Percentiles rank a stretch among this genome's conserved stretches.
These are phyloP conservation scores for Thera obeliscata DNA, from an alignment of 2,888 invertebrate species.

Conservation along the genomic window DNA sequence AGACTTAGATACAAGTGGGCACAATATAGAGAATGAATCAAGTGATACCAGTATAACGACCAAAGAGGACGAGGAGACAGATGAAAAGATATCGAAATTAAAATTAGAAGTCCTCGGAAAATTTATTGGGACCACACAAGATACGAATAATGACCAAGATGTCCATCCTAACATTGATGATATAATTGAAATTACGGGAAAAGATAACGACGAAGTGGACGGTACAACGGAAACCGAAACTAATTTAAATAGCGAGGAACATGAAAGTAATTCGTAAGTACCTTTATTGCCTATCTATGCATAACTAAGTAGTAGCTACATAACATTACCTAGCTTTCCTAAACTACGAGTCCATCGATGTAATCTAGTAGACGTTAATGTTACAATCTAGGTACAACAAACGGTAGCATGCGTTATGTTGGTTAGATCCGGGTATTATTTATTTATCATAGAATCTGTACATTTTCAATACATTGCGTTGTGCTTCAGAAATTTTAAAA, in stretches of 20 bases:
- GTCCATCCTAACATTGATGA: slow-evolving; percentile 24
- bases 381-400: no score
- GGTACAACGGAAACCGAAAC: slow-evolving; percentile 15
- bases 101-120: slow-evolving; percentile 68
- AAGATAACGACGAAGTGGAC: slow-evolving; percentile 16
- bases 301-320: not conserved
- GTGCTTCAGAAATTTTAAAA: no score
- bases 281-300: not conserved
- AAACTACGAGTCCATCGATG: no score
- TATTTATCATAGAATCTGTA: no score
- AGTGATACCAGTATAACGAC: slow-evolving; percentile 30
- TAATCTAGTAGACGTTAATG: no score
- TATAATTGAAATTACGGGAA: slow-evolving; percentile 22
- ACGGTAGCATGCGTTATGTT: no score
- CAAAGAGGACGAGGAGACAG: slow-evolving; percentile 30
- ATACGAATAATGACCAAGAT: slow-evolving; percentile 30
- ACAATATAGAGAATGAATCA: slow-evolving; percentile 37
- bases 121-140: slow-evolving; percentile 52
- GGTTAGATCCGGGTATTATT: no score
- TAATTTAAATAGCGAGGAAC: slow-evolving; percentile 20
- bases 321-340: not conserved
- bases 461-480: no score
- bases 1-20: slow-evolving; percentile 41
- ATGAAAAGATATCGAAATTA: slow-evolving; percentile 59
- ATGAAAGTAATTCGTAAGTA: slow-evolving; percentile 27